Evolutionary conservation across 1,140 invertebrate species (phyloP).

Genomic region (Apocrypta bakeri): DNA sequence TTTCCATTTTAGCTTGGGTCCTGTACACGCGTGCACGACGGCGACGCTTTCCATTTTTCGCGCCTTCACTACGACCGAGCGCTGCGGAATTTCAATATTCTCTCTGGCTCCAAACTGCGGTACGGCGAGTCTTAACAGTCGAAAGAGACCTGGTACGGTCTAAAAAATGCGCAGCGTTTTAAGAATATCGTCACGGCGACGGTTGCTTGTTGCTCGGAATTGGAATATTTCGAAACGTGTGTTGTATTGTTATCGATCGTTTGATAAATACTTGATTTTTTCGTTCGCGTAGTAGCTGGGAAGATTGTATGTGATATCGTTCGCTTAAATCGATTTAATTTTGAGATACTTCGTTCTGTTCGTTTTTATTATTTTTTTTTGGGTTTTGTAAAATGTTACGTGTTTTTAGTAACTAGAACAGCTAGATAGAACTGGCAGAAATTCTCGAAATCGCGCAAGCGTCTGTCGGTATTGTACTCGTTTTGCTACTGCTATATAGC

Average conservation of each 20-base stretch:
- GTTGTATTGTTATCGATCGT: no score
- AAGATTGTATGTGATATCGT: no score
- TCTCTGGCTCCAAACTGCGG: background rate
- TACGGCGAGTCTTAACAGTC: background rate
- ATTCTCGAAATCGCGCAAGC: background rate
- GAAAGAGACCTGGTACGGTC: no score
- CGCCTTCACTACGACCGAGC: background rate
- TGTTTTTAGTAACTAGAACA: background rate
- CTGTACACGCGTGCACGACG: background rate
- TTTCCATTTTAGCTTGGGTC: no score
- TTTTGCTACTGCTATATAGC: background rate
- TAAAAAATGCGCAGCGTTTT: slow-evolving; percentile 30
- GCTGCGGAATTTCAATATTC: slow-evolving; percentile 43
- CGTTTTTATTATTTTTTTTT: background rate
- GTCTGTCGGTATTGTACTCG: background rate
- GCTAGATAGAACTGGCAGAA: background rate
- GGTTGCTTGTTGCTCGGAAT: no score
- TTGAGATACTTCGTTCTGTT: background rate
- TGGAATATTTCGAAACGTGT: no score
- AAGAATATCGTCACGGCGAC: no score
- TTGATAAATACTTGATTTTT: no score
- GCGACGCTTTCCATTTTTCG: background rate
- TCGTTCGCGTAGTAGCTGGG: no score
- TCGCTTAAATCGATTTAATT: no score
- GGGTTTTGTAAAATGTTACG: background rate